Percentiles rank a stretch among this genome's conserved stretches.
These are phyloP conservation scores for Loripinus fragilis DNA, from an alignment of 2,888 invertebrate genomes.

Conservation along the genomic window DNA sequence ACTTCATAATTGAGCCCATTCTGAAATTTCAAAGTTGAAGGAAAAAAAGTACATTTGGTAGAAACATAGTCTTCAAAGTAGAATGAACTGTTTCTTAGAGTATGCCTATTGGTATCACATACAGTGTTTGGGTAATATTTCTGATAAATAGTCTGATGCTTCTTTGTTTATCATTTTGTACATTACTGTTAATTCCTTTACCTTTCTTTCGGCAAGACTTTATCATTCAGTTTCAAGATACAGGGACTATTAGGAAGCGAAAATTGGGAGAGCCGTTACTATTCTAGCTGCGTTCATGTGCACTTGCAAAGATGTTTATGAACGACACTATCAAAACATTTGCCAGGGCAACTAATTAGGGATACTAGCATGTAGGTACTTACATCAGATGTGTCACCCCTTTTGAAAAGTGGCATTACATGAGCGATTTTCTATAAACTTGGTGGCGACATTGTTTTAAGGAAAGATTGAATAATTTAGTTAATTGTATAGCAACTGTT, in stretches of 20 bases:
- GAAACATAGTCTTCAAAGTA: not conserved
- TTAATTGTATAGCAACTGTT: too few species aligned
- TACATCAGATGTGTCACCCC: not conserved
- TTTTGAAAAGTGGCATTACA: not conserved
- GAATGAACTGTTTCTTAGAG: not conserved
- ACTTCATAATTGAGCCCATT: not conserved
- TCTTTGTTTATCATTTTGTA: not conserved
- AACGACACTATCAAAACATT: not conserved
- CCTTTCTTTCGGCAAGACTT: not conserved
- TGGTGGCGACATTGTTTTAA: too few species aligned
- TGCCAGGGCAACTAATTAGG: not conserved
- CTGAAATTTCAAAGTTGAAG: not conserved
- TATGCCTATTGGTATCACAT: not conserved
- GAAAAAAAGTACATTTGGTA: not conserved
- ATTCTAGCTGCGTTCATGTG: not conserved
- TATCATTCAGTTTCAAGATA: constrained; percentile 9
- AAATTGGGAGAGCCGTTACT: not conserved
- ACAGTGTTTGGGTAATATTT: not conserved
- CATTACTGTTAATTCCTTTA: not conserved
- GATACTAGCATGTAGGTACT: not conserved
- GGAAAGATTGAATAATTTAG: too few species aligned
- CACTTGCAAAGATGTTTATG: not conserved
- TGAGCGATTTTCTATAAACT: not conserved
- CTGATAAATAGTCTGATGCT: not conserved
- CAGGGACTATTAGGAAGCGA: not conserved